Evolutionary conservation across 2,888 invertebrate species (phyloP).

Genomic region (Biston betularia): DNA sequence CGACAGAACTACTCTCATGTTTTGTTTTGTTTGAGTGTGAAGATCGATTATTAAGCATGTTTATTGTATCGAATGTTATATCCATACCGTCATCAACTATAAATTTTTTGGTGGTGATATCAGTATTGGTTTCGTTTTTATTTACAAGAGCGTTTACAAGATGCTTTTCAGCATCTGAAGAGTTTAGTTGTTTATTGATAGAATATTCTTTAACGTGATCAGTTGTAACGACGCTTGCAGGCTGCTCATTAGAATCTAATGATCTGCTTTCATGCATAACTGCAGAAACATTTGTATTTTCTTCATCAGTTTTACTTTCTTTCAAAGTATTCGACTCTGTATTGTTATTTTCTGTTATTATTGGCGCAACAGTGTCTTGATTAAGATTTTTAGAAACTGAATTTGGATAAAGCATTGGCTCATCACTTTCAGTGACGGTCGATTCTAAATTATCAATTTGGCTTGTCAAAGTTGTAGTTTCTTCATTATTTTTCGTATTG

Average conservation of each 20-base stretch:
- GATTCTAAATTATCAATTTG: constrained; percentile 1
- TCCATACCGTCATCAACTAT: constrained; percentile 59
- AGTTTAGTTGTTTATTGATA: constrained; percentile 51
- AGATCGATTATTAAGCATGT: constrained; percentile 69
- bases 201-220: constrained; percentile 54
- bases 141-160: constrained; percentile 58
- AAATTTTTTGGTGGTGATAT: constrained; percentile 49
- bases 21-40: constrained; percentile 69
- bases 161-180: constrained; percentile 52
- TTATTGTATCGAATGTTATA: constrained; percentile 73
- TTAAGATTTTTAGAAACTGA: constrained; percentile 17
- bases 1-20: constrained; percentile 45
- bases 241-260: constrained; percentile 43
- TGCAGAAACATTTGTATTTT: not conserved
- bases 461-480: constrained; percentile 5
- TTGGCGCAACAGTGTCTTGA: constrained; percentile 7
- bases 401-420: constrained; percentile 4
- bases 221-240: constrained; percentile 44
- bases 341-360: constrained; percentile 3
- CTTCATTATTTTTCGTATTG: constrained; percentile 12
- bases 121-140: constrained; percentile 45
- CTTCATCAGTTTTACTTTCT: not conserved
- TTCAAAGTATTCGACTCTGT: not conserved
- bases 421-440: constrained; percentile 16
- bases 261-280: constrained; percentile 43